Evolutionary conservation across 2,888 invertebrate species (phyloP).

Genomic region (Cantharis nigra): DNA sequence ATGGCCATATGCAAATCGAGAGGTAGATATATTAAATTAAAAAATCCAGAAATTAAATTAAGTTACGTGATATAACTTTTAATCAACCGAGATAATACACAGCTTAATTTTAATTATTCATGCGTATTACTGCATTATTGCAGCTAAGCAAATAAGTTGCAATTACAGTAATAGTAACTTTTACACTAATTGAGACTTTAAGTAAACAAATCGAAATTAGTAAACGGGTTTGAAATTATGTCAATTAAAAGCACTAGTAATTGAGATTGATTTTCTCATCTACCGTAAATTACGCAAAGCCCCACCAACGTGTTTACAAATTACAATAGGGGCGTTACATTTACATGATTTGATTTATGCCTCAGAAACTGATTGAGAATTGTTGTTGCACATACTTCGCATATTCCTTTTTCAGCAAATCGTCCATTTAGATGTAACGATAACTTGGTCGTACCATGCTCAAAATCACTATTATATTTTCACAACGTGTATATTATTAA

Average conservation of each 20-base stretch:
- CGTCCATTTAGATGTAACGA: slow-evolving; percentile 10
- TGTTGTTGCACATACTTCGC: slow-evolving; percentile 15
- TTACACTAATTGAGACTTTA: slow-evolving; percentile 8
- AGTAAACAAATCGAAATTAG: slow-evolving; percentile 26
- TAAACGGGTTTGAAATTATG: slow-evolving; percentile 26
- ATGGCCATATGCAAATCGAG: neutral
- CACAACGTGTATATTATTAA: slow-evolving; percentile 13
- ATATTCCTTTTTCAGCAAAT: slow-evolving; percentile 18
- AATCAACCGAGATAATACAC: neutral
- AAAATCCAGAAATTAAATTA: neutral
- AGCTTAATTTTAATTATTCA: neutral
- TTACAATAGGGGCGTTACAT: slow-evolving; percentile 33
- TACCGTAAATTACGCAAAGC: slow-evolving; percentile 30
- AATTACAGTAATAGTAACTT: neutral
- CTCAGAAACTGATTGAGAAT: slow-evolving; percentile 33
- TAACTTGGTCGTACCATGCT: slow-evolving; percentile 5
- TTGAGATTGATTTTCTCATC: slow-evolving; percentile 35
- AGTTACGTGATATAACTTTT: neutral
- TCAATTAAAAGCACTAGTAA: slow-evolving; percentile 34
- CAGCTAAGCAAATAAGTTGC: neutral
- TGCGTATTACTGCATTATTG: neutral
- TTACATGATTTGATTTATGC: slow-evolving; percentile 36
- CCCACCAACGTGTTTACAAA: slow-evolving; percentile 37
- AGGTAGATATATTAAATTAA: neutral
- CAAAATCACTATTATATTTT: slow-evolving; percentile 11